Conservation (phyloP, 2,113 vertebrate genomes). For the Leptosomus discolor region DNA sequence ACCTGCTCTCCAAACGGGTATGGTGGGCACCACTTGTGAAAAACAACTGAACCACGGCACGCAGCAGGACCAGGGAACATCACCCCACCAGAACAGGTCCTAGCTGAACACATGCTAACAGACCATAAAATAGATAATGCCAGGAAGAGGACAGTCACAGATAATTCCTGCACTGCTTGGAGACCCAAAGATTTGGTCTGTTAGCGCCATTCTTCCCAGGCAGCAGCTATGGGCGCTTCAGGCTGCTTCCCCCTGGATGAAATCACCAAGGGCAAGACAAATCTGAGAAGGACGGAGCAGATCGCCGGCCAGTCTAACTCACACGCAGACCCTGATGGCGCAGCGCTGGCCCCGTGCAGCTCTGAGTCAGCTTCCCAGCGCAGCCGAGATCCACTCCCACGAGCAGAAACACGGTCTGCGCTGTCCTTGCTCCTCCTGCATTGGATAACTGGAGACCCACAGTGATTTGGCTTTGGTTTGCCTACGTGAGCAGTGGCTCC, state of each 20-base stretch:
- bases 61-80: neutral
- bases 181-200: neutral
- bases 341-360: neutral
- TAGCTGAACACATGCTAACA: neutral
- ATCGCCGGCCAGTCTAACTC: neutral
- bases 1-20: neutral
- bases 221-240: neutral
- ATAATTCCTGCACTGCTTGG: neutral
- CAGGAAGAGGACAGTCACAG: fast-evolving
- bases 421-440: neutral
- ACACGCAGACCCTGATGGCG: neutral
- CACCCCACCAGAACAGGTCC: fast-evolving
- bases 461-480: neutral
- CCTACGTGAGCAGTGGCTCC: neutral
- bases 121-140: neutral
- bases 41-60: neutral
- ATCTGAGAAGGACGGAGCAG: neutral
- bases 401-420: neutral
- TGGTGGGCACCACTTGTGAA: neutral
- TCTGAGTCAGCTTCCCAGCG: neutral
- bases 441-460: neutral
- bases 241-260: neutral
- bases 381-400: neutral
- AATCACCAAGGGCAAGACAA: neutral
- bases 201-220: neutral